Evolutionary conservation across 1,140 invertebrate genomes (phyloP).

Genomic region (Lepidostoma basale): DNA sequence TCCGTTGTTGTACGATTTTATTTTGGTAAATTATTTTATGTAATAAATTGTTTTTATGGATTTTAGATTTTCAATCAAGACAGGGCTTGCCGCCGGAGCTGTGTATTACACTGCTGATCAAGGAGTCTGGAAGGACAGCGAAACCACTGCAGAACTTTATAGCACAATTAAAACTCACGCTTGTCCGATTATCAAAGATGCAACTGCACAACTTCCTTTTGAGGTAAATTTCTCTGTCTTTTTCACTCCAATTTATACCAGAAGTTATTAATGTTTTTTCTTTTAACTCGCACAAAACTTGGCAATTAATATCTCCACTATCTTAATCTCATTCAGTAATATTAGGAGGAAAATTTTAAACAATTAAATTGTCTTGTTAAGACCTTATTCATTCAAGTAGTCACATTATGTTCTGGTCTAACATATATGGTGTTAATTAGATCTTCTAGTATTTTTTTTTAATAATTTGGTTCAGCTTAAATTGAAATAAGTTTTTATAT

Average conservation of each 20-base stretch:
- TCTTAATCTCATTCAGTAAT: too few species aligned
- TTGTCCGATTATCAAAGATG: constrained; percentile 61
- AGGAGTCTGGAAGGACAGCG: constrained; percentile 64
- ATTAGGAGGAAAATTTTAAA: too few species aligned
- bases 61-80: constrained; percentile 62
- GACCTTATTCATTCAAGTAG: too few species aligned
- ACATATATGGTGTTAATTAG: too few species aligned
- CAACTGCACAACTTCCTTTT: constrained; percentile 61
- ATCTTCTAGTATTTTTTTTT: too few species aligned
- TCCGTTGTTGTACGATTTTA: not conserved
- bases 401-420: too few species aligned
- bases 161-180: constrained; percentile 58
- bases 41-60: not conserved
- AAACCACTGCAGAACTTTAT: constrained; percentile 58
- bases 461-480: too few species aligned
- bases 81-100: constrained; percentile 57
- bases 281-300: too few species aligned
- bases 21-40: not conserved
- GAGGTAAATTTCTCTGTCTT: constrained; percentile 51
- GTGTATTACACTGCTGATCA: constrained; percentile 62
- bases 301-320: too few species aligned
- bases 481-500: too few species aligned
- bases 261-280: too few species aligned
- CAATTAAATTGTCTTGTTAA: too few species aligned
- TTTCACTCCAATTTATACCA: not conserved